These are phyloP conservation scores for Siniperca knerii DNA, from an alignment of 2,113 vertebrate species.

Conservation along the genomic window DNA sequence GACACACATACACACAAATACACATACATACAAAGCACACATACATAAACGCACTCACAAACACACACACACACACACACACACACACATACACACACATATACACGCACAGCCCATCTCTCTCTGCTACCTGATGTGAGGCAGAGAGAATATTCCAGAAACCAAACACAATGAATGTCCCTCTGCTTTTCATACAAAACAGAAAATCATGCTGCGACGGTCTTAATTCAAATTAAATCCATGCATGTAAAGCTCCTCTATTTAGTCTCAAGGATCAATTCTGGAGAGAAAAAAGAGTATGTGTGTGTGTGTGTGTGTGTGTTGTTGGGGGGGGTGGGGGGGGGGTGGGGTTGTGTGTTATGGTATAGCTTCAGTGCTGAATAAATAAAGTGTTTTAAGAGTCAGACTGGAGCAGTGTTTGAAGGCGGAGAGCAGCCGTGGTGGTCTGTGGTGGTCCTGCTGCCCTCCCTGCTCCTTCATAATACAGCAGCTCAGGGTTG, in stretches of 20 bases:
- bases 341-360: conserved; percentile 28
- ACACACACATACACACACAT: conserved; percentile 18
- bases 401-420: conserved; percentile 15
- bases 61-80: conserved; percentile 20
- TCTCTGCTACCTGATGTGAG: conserved; percentile 78
- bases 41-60: conserved; percentile 21
- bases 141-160: conserved; percentile 80
- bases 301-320: no score
- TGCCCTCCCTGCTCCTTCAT: conserved; percentile 40
- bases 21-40: conserved; percentile 45
- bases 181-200: conserved; percentile 49
- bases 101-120: conserved; percentile 63
- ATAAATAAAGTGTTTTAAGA: conserved; percentile 55
- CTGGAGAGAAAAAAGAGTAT: background rate
- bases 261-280: conserved; percentile 35
- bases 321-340: no score
- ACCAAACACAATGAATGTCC: conserved; percentile 77
- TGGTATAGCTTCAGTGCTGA: conserved; percentile 34
- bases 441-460: conserved; percentile 47
- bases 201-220: conserved; percentile 40
- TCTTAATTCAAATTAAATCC: conserved; percentile 59
- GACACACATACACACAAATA: conserved; percentile 40
- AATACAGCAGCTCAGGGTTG: conserved; percentile 23
- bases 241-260: conserved; percentile 31
- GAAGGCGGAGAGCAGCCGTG: conserved; percentile 38